Conservation (phyloP, 2,888 invertebrate species). For the Atethmia centrago region DNA sequence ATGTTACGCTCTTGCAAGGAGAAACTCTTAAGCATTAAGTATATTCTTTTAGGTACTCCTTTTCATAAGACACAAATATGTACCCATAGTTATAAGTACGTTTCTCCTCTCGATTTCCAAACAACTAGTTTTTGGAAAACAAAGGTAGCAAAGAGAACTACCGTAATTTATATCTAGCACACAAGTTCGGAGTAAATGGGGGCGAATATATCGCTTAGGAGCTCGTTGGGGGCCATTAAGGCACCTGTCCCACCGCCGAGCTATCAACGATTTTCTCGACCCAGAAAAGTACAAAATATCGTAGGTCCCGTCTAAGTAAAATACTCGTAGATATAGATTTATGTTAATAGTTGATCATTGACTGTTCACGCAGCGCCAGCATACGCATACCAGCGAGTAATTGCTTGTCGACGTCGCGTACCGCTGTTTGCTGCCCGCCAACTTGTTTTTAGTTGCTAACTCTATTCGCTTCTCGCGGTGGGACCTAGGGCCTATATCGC, state of each 20-base stretch:
- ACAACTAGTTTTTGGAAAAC: slow-evolving; percentile 21
- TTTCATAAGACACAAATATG: no score
- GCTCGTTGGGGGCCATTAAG: slow-evolving; percentile 8
- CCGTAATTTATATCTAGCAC: slow-evolving; percentile 41
- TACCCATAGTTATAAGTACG: neutral
- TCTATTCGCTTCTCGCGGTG: neutral
- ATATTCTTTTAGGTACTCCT: no score
- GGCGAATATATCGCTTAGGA: slow-evolving; percentile 4
- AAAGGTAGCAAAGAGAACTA: slow-evolving; percentile 35
- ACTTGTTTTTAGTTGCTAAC: neutral
- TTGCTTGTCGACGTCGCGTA: neutral
- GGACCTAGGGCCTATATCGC: neutral
- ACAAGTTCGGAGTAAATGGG: slow-evolving; percentile 18
- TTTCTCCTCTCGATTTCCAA: neutral
- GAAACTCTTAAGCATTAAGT: no score
- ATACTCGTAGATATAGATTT: neutral
- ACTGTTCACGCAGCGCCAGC: no score
- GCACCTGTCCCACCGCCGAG: neutral
- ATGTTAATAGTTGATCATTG: neutral
- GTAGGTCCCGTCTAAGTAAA: neutral
- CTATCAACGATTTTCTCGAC: neutral
- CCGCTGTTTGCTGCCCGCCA: neutral
- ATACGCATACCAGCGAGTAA: no score
- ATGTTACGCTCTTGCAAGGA: neutral
- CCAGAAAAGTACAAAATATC: neutral